Conservation (phyloP, 1,140 invertebrate genomes). For the Delia radicum region DNA sequence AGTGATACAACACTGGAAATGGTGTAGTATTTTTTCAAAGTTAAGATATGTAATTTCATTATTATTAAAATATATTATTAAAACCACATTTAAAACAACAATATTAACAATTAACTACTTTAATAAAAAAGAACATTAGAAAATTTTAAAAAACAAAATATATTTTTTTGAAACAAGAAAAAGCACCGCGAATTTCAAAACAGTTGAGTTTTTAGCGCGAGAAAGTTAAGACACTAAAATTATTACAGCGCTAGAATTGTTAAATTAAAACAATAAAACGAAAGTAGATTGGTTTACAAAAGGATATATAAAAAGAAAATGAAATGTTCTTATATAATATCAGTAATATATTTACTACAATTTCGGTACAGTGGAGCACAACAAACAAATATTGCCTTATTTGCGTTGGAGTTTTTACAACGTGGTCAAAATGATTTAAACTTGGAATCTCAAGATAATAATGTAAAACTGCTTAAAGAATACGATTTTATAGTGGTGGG, state of each 20-base stretch:
- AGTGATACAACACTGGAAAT: too few relatives aligned
- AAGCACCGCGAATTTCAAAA: not conserved
- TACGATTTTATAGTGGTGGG: conserved; percentile 67
- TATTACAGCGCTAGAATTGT: not conserved
- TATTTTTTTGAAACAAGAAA: not conserved
- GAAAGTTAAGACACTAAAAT: not conserved
- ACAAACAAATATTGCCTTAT: not conserved
- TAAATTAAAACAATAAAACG: not conserved
- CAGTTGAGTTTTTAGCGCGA: not conserved
- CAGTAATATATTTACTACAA: not conserved
- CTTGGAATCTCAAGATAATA: conserved; percentile 47
- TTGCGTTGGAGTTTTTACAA: conserved; percentile 33
- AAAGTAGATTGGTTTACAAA: not conserved
- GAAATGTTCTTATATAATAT: not conserved
- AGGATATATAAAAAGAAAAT: not conserved
- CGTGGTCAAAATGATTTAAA: conserved; percentile 38
- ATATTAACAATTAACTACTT: not conserved
- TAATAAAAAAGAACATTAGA: not conserved
- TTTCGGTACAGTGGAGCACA: not conserved
- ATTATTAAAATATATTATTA: not conserved
- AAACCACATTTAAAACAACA: not conserved
- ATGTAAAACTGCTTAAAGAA: conserved; percentile 33
- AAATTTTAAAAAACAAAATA: not conserved
- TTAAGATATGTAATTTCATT: too few relatives aligned
- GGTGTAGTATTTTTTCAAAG: too few relatives aligned